A percentile compares a stretch with the other conserved stretches of the same genome.
Evolutionary conservation across 2,888 invertebrate genomes (phyloP).

Genomic region (Phyllotreta cruciferae): DNA sequence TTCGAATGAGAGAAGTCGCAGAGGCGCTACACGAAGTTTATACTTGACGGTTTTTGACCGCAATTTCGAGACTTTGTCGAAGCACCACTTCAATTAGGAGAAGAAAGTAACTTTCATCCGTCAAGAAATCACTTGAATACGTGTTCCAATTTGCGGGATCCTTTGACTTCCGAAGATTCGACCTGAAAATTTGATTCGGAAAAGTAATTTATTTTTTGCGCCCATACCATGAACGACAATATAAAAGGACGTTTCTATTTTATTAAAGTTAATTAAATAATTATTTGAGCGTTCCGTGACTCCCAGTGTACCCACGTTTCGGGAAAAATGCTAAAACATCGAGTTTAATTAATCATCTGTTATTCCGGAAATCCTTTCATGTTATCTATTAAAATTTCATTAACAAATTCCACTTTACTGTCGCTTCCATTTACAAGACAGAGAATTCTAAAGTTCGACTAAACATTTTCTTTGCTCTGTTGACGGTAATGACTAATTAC

Average conservation of each 20-base stretch:
- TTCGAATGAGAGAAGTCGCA: no score
- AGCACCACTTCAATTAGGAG: constrained; percentile 23
- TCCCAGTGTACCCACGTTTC: no score
- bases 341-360: no score
- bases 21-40: constrained; percentile 2
- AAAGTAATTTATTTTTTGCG: constrained; percentile 18
- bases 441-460: constrained; percentile 9
- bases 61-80: constrained; percentile 22
- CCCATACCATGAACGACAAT: no score
- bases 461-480: constrained; percentile 6
- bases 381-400: not conserved
- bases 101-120: constrained; percentile 24
- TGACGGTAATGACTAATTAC: not conserved
- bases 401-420: constrained; percentile 1
- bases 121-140: constrained; percentile 29
- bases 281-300: no score
- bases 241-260: no score
- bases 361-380: no score
- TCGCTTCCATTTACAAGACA: constrained; percentile 1
- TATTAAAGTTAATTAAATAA: no score
- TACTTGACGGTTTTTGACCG: constrained; percentile 18
- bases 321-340: no score
- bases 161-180: constrained; percentile 4
- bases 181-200: constrained; percentile 22
- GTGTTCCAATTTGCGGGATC: constrained; percentile 25